Evolutionary conservation across 2,888 invertebrate species (phyloP), one percentile per base, ranked within the genome.

Genomic region (Patella caerulea): DNA sequence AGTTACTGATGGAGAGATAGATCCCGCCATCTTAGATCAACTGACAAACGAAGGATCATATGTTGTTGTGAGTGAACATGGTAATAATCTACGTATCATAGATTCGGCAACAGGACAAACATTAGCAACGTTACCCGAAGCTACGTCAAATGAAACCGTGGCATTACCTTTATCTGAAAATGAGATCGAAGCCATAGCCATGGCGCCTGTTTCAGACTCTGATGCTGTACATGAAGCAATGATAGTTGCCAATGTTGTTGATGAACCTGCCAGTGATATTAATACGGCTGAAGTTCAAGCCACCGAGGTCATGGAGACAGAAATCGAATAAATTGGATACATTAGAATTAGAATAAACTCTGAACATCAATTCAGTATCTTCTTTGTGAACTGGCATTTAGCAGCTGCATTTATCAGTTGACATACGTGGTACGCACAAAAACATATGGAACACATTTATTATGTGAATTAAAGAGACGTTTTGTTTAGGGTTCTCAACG

Each of bases 61-160:
- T 69, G 78, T 86, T 9, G 83, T 87, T 1, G 81, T 87, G 59
- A 84, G 83, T n/a, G 81, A 82, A 12, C 73, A 77, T 2, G 83
- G 79, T 1, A 79, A 83, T 54, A 82, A 81, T 17, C 80, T 87
- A 72, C 84, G 83, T 72, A 83, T 88, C 7, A 74, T 88, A 1
- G 83, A 87, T 78, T 83, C 82, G n/a, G 82, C 76, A 65, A 85
- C 86, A 5, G 86, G 86, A 15, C 83, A 86, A 76, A 85, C 84
- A 15, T 76, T 87, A 4, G 85, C 87, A 34, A 83, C 80, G 34
- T 79, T 83, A 55, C 75, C 75, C 4, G 45, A 45, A 45, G 82
- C 79, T 0, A 79, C 71, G 3, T 54, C 78, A 0, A 78, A 76
- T 56, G 81, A 83, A 17, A 76, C 83, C 12, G 81, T 82, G 12